Evolutionary conservation across 2,113 vertebrate species (phyloP).

Genomic region (Trinectes maculatus): DNA sequence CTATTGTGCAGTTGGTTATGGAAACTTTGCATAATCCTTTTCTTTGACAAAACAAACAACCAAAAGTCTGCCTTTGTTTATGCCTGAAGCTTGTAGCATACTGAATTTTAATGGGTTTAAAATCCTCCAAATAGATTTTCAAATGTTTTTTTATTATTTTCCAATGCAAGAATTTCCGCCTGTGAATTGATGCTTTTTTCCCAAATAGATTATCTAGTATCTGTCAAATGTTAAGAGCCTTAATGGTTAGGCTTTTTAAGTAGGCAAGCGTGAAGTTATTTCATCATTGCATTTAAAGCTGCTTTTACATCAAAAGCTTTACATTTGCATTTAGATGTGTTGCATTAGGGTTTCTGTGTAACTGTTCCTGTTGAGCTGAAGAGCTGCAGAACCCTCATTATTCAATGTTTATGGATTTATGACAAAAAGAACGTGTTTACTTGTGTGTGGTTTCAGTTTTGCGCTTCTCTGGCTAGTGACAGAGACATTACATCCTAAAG

Average conservation of each 20-base stretch:
- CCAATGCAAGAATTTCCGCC: constrained; percentile 14
- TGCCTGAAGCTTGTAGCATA: constrained; percentile 56
- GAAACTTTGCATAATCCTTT: constrained; percentile 32
- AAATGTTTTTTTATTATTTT: constrained; percentile 53
- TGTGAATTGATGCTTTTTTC: constrained; percentile 25
- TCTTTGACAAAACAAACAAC: constrained; percentile 60
- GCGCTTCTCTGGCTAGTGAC: not conserved
- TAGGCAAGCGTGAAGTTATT: constrained; percentile 9
- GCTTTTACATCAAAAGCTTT: not conserved
- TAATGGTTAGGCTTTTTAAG: constrained; percentile 5
- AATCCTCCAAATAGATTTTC: constrained; percentile 52
- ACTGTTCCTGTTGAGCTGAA: constrained; percentile 5
- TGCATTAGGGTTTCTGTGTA: constrained; percentile 2
- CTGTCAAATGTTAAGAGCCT: constrained; percentile 16
- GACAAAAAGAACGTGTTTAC: not conserved
- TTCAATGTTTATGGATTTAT: not conserved
- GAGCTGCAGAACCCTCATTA: not conserved
- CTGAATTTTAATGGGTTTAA: constrained; percentile 44
- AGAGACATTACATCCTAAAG: not conserved
- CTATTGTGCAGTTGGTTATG: constrained; percentile 5
- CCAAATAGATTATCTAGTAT: constrained; percentile 6
- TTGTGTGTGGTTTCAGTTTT: too few species aligned
- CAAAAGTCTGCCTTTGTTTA: constrained; percentile 57
- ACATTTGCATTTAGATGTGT: not conserved
- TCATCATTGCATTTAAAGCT: constrained; percentile 15